phyloP scores from a whole-genome alignment of 2,113 vertebrate species.

The Scortum barcoo region DNA sequence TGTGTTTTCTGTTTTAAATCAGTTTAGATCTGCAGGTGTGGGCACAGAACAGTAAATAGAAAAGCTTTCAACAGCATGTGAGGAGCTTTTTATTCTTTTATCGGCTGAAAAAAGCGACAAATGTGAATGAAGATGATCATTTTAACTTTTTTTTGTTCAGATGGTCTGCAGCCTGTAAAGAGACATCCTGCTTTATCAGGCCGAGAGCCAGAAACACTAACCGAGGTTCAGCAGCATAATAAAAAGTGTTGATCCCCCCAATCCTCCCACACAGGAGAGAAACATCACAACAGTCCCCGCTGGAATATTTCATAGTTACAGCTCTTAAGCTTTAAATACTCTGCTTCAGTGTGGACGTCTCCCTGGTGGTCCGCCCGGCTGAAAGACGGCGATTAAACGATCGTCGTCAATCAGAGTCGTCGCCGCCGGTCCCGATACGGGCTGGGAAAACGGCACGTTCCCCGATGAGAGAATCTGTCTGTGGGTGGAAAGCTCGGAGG shows the following conservation, averaged over 20 bases:
- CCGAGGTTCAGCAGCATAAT: constrained; percentile 25
- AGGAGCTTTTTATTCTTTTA: not conserved
- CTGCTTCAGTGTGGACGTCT: constrained; percentile 2
- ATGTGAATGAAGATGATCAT: not conserved
- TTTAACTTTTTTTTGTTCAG: not conserved
- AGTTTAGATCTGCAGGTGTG: not conserved
- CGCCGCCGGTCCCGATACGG: constrained; percentile 45
- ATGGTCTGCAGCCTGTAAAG: not conserved
- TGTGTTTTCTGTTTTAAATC: not conserved
- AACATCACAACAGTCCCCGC: constrained; percentile 35
- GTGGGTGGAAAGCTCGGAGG: constrained; percentile 12
- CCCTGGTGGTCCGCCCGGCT: constrained; percentile 44
- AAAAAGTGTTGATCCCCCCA: constrained; percentile 13
- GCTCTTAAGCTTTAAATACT: constrained; percentile 23
- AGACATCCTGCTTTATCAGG: constrained; percentile 29
- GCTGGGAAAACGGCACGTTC: constrained; percentile 46
- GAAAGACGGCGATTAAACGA: constrained; percentile 58
- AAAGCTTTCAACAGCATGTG: not conserved
- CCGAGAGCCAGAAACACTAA: constrained; percentile 24
- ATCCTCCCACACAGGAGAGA: constrained; percentile 7
- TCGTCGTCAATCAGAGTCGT: constrained; percentile 13
- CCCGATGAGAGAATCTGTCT: constrained; percentile 62
- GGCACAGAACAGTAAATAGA: not conserved
- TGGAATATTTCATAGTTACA: constrained; percentile 45
- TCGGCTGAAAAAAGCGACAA: not conserved